Percentiles rank a stretch among this genome's conserved stretches.
Conservation (phyloP, 2,113 vertebrate species). For the Mus musculus region DNA sequence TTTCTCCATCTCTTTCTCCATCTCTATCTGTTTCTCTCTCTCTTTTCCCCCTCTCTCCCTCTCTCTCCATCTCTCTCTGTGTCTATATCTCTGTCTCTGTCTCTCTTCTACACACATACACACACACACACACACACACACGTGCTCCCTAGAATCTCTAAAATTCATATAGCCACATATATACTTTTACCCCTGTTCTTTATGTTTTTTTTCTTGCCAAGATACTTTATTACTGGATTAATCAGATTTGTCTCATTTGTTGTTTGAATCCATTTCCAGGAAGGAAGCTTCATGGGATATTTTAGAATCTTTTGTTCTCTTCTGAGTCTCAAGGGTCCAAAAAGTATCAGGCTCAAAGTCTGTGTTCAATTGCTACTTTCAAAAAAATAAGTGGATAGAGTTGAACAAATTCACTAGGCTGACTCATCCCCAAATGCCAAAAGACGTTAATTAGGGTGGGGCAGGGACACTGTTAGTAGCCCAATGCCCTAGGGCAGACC, state of each 20-base stretch:
- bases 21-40: no score
- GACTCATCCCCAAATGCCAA: slow-evolving; percentile 12
- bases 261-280: neutral
- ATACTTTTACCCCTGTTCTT: neutral
- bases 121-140: neutral
- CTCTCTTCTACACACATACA: neutral
- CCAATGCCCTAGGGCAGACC: neutral
- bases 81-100: no score
- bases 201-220: neutral
- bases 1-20: neutral
- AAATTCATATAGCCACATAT: neutral
- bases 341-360: neutral
- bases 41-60: no score
- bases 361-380: neutral
- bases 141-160: neutral
- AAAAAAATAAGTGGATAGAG: neutral
- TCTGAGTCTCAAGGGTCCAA: neutral
- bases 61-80: no score
- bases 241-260: neutral
- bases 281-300: neutral
- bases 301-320: neutral
- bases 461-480: neutral
- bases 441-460: neutral
- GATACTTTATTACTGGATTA: neutral
- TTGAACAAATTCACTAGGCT: neutral